Base-by-base conservation (phyloP, 2,797 vertebrate species). In the Falco peregrinus region DNA sequence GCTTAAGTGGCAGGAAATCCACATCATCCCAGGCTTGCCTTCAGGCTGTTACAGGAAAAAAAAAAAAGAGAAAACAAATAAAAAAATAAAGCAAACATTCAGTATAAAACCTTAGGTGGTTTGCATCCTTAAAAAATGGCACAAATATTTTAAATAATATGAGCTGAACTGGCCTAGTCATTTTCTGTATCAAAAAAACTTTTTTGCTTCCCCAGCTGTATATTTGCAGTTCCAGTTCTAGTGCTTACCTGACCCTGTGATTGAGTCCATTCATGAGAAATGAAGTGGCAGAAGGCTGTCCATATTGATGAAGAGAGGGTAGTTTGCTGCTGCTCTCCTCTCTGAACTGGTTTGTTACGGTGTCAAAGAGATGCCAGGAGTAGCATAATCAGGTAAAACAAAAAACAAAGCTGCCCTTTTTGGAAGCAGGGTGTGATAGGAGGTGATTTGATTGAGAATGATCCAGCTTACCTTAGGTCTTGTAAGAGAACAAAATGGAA, bases 401-500 rank as follows among this genome's bases (percentile, higher is more conserved):
- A 82, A 87, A 90, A 84, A 5, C 28, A 87, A 33, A 80, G 12
- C 67, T 63, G 11, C 39, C 56, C n/a, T 69, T 48, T 56, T 77
- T 57, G 39, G 80, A 85, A 86, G 54, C 47, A 80, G 39, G 83
- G 6, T 59, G 33, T 50, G 39, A 37, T 37, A 67, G 48, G 21
- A 77, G 41, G 39, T 65, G 48, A 61, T 84, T 77, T 91, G 71
- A 64, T 48, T 78, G 45, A 74, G 75, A 90, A 65, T 84, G 70
- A 91, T 76, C 41, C 45, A 86, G 11, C 16, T 26, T 91, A 59
- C 57, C 37, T 57, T 84, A 89, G 60, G 64, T 57, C 64, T 67
- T 91, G 37, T 80, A 85, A 87, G 80, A 84, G 60, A 74, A 10
- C 22, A 70, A 85, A 85, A 92, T 91, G 71, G 48, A 83, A 95